Conservation (phyloP, 1,140 invertebrate species). For the Drosophila simulans region DNA sequence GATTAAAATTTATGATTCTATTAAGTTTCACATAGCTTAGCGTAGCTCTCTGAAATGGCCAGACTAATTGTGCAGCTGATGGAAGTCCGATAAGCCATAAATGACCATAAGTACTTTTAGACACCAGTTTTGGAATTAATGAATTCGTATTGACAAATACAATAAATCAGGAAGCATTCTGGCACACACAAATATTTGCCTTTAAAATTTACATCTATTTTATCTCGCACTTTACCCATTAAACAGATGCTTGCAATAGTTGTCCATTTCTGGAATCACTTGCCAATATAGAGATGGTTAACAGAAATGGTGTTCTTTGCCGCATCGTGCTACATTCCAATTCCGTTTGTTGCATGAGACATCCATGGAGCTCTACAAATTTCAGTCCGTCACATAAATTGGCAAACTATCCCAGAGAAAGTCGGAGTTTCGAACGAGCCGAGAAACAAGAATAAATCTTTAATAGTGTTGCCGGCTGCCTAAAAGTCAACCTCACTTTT, state of each 20-base stretch:
- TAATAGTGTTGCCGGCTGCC: conserved; percentile 43
- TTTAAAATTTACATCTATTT: not conserved
- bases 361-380: conserved; percentile 11
- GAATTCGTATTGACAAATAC: no score
- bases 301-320: not conserved
- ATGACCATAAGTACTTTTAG: no score
- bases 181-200: not conserved
- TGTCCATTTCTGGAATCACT: not conserved
- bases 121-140: not conserved
- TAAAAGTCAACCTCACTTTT: conserved; percentile 47
- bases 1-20: conserved; percentile 20
- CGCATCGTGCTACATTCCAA: not conserved
- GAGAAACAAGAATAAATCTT: conserved; percentile 55
- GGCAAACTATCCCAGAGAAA: conserved; percentile 17
- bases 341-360: not conserved
- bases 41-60: not conserved
- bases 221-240: no score
- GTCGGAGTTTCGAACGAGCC: conserved; percentile 6
- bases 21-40: not conserved
- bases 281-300: not conserved
- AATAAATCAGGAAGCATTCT: no score
- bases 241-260: not conserved
- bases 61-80: not conserved
- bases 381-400: conserved; percentile 27
- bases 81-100: not conserved